Conservation (phyloP, 2,113 vertebrate species). For the Lepus timidus region DNA sequence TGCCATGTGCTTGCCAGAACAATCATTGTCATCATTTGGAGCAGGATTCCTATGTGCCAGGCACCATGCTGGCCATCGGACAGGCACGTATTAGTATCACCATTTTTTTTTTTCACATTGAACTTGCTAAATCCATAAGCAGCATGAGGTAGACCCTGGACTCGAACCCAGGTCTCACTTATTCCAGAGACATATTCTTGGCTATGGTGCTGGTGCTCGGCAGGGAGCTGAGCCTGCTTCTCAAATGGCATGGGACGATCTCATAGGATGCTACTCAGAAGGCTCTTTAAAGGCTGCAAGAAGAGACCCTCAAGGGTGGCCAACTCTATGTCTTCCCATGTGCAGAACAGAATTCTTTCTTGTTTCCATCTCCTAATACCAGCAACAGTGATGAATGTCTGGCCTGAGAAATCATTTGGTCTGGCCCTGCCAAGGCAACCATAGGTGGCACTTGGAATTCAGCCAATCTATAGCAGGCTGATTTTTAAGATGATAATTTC, state of each 20-base stretch:
- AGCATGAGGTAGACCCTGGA: not conserved
- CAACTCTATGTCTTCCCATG: not conserved
- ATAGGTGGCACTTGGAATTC: no score
- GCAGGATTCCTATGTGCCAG: not conserved
- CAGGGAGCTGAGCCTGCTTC: not conserved
- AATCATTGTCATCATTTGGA: conserved; percentile 5
- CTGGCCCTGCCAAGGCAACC: no score
- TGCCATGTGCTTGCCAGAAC: conserved; percentile 25
- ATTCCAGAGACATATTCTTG: not conserved
- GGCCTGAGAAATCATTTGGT: no score
- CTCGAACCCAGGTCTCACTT: not conserved
- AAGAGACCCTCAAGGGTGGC: not conserved
- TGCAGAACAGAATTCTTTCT: not conserved
- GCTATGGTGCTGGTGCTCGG: not conserved
- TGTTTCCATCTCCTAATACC: conserved; percentile 6
- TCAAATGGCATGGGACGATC: not conserved
- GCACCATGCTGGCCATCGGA: not conserved
- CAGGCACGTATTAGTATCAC: not conserved
- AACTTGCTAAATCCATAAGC: conserved; percentile 17
- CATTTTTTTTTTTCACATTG: not conserved
- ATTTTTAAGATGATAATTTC: no score
- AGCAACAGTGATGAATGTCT: no score
- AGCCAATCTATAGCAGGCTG: no score
- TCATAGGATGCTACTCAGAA: not conserved
- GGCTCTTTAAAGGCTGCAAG: not conserved